Evolutionary conservation across 1,140 invertebrate genomes (phyloP).

Genomic region (Lepidostoma basale): DNA sequence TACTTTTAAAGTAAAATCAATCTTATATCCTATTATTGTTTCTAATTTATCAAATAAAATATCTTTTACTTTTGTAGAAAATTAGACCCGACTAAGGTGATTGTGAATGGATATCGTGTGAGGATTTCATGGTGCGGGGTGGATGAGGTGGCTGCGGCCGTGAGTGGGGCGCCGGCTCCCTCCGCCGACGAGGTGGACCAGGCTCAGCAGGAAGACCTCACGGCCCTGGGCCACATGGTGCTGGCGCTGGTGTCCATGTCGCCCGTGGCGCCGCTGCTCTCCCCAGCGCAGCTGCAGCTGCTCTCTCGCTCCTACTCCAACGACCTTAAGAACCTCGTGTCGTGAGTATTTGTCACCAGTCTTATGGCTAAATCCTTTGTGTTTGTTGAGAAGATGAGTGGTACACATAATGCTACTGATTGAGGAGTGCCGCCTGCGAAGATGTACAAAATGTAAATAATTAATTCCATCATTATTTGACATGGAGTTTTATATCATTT

Average conservation of each 20-base stretch:
- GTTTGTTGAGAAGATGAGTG: too few relatives aligned
- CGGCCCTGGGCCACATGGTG: slow-evolving; percentile 88
- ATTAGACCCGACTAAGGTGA: slow-evolving; percentile 91
- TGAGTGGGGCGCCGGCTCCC: slow-evolving; percentile 11
- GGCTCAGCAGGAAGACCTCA: slow-evolving; percentile 85
- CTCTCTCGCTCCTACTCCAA: slow-evolving; percentile 87
- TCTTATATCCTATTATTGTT: too few relatives aligned
- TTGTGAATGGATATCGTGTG: slow-evolving; percentile 75
- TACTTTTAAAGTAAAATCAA: too few relatives aligned
- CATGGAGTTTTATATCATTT: too few relatives aligned
- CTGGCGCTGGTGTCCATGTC: slow-evolving; percentile 88
- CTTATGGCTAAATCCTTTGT: too few relatives aligned
- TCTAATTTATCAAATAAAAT: not conserved
- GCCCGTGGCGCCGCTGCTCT: slow-evolving; percentile 83
- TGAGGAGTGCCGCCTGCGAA: too few relatives aligned
- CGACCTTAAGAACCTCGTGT: slow-evolving; percentile 92
- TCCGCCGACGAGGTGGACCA: slow-evolving; percentile 50
- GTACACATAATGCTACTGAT: too few relatives aligned
- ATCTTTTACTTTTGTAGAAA: slow-evolving; percentile 64
- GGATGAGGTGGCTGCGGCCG: slow-evolving; percentile 47
- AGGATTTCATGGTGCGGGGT: slow-evolving; percentile 61
- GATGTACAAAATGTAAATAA: too few relatives aligned
- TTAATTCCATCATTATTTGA: too few relatives aligned
- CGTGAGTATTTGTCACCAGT: slow-evolving; percentile 71
- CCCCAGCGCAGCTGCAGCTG: slow-evolving; percentile 83